A percentile compares a stretch with the other conserved stretches of the same genome.
These are phyloP conservation scores for Amblyjoppa proteus DNA, from an alignment of 2,888 invertebrate species.

Conservation along the genomic window DNA sequence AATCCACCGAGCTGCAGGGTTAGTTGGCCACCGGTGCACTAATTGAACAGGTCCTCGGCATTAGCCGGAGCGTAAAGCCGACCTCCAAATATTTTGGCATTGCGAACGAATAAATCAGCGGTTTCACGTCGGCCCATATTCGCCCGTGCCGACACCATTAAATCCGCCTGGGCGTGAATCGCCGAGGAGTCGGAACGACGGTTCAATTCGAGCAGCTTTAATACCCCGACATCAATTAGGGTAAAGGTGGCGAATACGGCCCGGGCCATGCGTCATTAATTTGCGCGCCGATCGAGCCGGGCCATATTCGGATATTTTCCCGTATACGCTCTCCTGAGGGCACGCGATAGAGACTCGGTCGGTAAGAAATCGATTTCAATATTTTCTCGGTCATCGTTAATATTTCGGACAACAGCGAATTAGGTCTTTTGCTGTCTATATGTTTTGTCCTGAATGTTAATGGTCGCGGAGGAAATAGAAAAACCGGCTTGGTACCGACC, in stretches of 20 bases:
- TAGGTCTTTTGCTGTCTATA: too few relatives aligned
- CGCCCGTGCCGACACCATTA: slow-evolving; percentile 27
- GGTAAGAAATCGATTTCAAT: too few relatives aligned
- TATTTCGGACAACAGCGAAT: too few relatives aligned
- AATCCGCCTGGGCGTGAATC: neutral
- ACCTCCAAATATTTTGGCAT: slow-evolving; percentile 80
- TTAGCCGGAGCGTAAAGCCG: slow-evolving; percentile 72
- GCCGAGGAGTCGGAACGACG: neutral
- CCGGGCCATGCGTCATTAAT: too few relatives aligned
- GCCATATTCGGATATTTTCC: too few relatives aligned
- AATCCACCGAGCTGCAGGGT: slow-evolving; percentile 60
- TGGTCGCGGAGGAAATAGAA: too few relatives aligned
- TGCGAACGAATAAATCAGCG: slow-evolving; percentile 74
- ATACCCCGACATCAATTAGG: neutral
- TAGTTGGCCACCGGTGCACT: slow-evolving; percentile 59
- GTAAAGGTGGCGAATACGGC: neutral
- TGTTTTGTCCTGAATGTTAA: too few relatives aligned
- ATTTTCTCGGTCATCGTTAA: too few relatives aligned
- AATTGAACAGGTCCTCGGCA: slow-evolving; percentile 74
- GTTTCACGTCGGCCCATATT: slow-evolving; percentile 28
- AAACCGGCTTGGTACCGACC: too few relatives aligned
- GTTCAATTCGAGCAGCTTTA: neutral
- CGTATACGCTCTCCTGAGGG: too few relatives aligned
- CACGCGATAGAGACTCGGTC: too few relatives aligned
- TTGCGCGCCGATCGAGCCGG: too few relatives aligned